Conservation (phyloP, 2,797 vertebrate species). For the Eupleurogrammus muticus region DNA sequence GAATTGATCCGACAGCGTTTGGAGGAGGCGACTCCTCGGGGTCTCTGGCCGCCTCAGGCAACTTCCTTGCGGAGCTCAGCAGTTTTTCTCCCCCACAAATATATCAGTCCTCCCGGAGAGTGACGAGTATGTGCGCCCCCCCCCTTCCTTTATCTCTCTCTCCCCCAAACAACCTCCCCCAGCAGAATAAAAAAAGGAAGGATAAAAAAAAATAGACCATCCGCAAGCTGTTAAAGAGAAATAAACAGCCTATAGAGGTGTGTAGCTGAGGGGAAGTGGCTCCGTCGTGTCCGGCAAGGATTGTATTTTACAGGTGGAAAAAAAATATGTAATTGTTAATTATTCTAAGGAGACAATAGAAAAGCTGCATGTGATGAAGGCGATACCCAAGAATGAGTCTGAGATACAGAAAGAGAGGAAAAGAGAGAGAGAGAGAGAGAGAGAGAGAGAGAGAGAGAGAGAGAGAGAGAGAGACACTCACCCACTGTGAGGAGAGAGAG, state of each 20-base stretch:
- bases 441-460: not conserved
- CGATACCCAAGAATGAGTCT: slow-evolving; percentile 65
- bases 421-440: not conserved
- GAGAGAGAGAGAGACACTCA: slow-evolving; percentile 2
- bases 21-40: slow-evolving; percentile 50
- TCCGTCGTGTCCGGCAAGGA: slow-evolving; percentile 34
- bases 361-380: slow-evolving; percentile 61
- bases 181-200: slow-evolving; percentile 15
- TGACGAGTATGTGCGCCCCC: slow-evolving; percentile 3
- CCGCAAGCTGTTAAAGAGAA: slow-evolving; percentile 1
- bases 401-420: slow-evolving; percentile 25
- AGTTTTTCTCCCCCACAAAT: slow-evolving; percentile 56
- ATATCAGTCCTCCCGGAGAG: slow-evolving; percentile 42
- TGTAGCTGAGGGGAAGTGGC: slow-evolving; percentile 33
- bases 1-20: slow-evolving; percentile 36
- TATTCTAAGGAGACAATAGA: slow-evolving; percentile 62
- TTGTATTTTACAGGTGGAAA: slow-evolving; percentile 5
- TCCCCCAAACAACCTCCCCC: not conserved
- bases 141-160: no score
- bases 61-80: slow-evolving; percentile 83
- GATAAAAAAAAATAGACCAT: slow-evolving; percentile 33
- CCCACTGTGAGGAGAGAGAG: not conserved
- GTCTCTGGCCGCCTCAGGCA: slow-evolving; percentile 70
- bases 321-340: slow-evolving; percentile 39
- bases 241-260: not conserved